phyloP scores from a whole-genome alignment of 2,113 vertebrate species.

The Sapajus apella region DNA sequence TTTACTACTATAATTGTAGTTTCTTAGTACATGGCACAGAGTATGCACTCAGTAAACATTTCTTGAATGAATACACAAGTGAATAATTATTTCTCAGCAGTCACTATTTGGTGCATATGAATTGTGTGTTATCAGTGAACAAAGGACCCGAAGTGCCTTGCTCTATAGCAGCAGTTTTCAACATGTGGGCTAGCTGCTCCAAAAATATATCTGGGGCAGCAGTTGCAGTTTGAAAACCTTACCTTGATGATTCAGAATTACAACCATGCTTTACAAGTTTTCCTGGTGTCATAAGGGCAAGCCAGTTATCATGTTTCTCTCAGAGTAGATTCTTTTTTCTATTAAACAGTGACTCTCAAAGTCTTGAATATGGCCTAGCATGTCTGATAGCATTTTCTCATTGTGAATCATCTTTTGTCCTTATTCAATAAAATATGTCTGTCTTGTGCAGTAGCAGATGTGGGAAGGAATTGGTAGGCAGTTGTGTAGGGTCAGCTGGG shows the following conservation, averaged over 20 bases:
- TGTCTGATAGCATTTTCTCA: slow-evolving; percentile 29
- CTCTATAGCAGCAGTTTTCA: neutral
- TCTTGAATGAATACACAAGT: neutral
- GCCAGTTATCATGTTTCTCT: neutral
- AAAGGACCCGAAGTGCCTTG: neutral
- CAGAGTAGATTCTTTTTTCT: neutral
- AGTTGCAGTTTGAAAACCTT: neutral
- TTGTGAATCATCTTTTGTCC: slow-evolving; percentile 19
- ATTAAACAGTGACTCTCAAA: neutral
- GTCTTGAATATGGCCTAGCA: neutral
- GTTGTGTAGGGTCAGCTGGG: slow-evolving; percentile 64
- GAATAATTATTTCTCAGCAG: neutral
- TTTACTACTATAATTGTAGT: neutral
- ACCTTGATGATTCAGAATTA: neutral
- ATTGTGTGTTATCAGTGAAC: neutral
- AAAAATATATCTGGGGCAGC: neutral
- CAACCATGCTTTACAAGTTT: neutral
- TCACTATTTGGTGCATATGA: neutral
- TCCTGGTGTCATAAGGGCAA: neutral
- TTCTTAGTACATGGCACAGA: neutral
- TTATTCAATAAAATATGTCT: slow-evolving; percentile 45
- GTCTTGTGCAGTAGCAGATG: slow-evolving; percentile 16
- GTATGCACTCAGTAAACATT: neutral
- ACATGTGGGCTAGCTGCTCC: neutral
- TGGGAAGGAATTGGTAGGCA: slow-evolving; percentile 48